A percentile compares a stretch with the other conserved stretches of the same genome.
phyloP scores from a whole-genome alignment of 2,113 vertebrate species.

The Lepisosteus osseus region DNA sequence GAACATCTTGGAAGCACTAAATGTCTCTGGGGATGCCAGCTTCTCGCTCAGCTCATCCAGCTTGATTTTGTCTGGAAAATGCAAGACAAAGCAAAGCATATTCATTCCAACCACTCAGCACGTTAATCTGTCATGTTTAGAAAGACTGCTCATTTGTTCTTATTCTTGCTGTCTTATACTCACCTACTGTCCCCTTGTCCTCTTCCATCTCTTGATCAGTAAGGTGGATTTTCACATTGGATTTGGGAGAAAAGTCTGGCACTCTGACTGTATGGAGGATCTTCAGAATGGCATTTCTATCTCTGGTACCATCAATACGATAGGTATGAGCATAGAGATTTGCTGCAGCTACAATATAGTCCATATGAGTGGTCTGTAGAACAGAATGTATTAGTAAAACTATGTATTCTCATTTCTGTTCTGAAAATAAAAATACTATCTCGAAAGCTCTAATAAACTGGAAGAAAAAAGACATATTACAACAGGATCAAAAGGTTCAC shows the following conservation, averaged over 20 bases:
- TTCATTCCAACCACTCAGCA: no score
- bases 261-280: slow-evolving; percentile 46
- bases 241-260: slow-evolving; percentile 45
- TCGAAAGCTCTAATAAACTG: no score
- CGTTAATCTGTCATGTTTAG: no score
- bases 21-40: slow-evolving; percentile 37
- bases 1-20: slow-evolving; percentile 51
- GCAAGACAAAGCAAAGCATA: slow-evolving; percentile 18
- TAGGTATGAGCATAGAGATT: slow-evolving; percentile 73
- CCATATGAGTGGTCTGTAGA: slow-evolving; percentile 68
- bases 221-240: slow-evolving; percentile 49
- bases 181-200: slow-evolving; percentile 44
- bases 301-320: slow-evolving; percentile 50
- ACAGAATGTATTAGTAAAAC: slow-evolving; percentile 11
- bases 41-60: slow-evolving; percentile 53
- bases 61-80: slow-evolving; percentile 42
- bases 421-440: no score
- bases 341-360: slow-evolving; percentile 75
- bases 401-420: not conserved
- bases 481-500: no score
- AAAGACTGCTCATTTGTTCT: no score
- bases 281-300: slow-evolving; percentile 22
- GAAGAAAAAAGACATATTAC: no score
- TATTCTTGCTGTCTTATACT: slow-evolving; percentile 13
- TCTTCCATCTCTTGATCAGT: slow-evolving; percentile 52